Evolutionary conservation across 1,140 invertebrate species (phyloP).

Genomic region (Cyclina sinensis): DNA sequence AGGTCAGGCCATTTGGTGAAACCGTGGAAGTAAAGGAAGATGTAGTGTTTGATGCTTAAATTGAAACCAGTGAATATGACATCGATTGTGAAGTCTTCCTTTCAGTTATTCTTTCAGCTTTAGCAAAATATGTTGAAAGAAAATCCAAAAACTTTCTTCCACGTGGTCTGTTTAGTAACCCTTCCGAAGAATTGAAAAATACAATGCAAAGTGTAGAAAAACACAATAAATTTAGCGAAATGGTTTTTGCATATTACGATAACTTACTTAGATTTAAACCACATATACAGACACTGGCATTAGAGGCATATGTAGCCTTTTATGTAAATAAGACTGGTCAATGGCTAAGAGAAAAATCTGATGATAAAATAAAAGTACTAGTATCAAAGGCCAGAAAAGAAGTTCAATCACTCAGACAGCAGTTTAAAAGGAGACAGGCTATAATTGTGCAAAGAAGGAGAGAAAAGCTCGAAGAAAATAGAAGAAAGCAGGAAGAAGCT

Average conservation of each 20-base stretch:
- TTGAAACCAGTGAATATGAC: constrained; percentile 3
- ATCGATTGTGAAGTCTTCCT: not conserved
- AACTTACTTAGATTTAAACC: constrained; percentile 31
- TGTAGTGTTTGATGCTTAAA: not conserved
- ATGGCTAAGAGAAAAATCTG: not conserved
- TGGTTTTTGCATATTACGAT: constrained; percentile 13
- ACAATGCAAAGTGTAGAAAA: constrained; percentile 17
- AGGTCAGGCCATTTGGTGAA: not conserved
- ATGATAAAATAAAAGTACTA: not conserved
- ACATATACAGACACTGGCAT: constrained; percentile 13
- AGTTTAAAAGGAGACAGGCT: not conserved
- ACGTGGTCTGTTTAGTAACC: not conserved
- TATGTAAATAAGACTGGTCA: not conserved
- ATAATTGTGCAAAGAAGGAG: not conserved
- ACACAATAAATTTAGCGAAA: constrained; percentile 18
- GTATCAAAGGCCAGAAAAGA: not conserved
- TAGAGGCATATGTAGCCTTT: not conserved
- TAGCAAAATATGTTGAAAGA: constrained; percentile 2
- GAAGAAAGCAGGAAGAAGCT: not conserved
- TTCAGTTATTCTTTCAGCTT: not conserved
- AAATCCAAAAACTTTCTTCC: constrained; percentile 6
- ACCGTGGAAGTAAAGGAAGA: not conserved
- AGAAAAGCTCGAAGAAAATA: not conserved
- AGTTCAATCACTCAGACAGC: not conserved
- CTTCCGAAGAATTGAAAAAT: not conserved